Evolutionary conservation across 1,140 invertebrate species (phyloP).

Genomic region (Drepana arcuata): DNA sequence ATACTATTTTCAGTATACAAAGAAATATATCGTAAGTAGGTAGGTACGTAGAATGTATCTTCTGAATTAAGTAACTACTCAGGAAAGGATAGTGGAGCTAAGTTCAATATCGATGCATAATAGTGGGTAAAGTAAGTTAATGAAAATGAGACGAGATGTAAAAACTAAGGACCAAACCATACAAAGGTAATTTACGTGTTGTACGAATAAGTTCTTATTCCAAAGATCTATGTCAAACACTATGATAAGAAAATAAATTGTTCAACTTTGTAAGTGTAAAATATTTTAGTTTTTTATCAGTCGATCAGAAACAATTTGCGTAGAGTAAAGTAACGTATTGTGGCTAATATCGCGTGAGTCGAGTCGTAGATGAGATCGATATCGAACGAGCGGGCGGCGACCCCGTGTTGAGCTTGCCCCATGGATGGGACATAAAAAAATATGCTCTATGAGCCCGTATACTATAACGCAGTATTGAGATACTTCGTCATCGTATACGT

Average conservation of each 20-base stretch:
- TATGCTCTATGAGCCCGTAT: background rate
- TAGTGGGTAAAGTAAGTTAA: too few species aligned
- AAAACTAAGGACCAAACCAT: too few species aligned
- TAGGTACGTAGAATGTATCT: too few species aligned
- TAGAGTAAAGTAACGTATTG: conserved; percentile 2
- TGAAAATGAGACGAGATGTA: too few species aligned
- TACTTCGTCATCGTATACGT: too few species aligned
- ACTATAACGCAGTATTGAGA: too few species aligned
- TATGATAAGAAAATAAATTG: background rate
- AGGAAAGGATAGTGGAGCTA: too few species aligned
- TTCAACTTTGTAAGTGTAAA: background rate
- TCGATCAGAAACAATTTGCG: conserved; percentile 10
- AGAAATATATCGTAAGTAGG: too few species aligned
- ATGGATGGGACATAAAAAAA: background rate
- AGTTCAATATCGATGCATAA: too few species aligned
- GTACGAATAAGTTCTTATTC: background rate
- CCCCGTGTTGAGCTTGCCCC: conserved; percentile 6
- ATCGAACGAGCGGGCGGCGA: conserved; percentile 21
- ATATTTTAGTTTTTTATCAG: conserved; percentile 7
- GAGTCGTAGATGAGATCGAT: conserved; percentile 21
- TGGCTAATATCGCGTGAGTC: conserved; percentile 23
- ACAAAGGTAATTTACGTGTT: background rate
- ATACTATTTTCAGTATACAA: too few species aligned
- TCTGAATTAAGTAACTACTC: too few species aligned
- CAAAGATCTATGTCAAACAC: background rate